Evolutionary conservation across 2,113 vertebrate species (phyloP), one percentile per base, ranked within the genome.

Genomic region (Xyliphius kryptos): DNA sequence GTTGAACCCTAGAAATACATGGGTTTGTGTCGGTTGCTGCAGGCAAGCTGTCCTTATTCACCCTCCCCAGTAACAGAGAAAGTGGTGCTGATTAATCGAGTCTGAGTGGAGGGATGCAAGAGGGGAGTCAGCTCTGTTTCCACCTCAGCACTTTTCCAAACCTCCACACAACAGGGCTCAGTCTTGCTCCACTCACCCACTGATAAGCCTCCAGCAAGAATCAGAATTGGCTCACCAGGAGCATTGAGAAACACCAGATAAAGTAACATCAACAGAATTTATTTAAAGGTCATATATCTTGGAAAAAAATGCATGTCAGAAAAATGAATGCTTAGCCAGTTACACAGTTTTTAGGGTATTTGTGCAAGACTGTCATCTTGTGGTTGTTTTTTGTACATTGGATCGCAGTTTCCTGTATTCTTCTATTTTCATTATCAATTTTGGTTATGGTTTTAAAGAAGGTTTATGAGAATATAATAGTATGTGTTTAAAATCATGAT

Each of bases 71-170:
- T 67, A 68, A 49, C 68, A 46, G 66, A 61, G 74, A 74, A 71
- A 70, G 65, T 63, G 32, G 12, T n/a, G 6, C 66, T 77, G 72
- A 83, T 83, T 82, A 79, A 82, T 83, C 64, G 63, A 74, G 41
- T 62, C 53, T 22, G 69, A 48, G 69, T 77, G 56, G 26, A 89
- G 55, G 56, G 51, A 47, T 79, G 63, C 47, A 50, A 55, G 40
- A 41, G 54, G 54, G 84, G 82, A 55, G 86, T 86, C 38, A 82
- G 83, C 54, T 79, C 56, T 74, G 74, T 91, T 83, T 81, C 79
- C 63, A 83, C 83, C 83, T 85, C 82, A 85, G 85, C 87, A 85
- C 76, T 88, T 87, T 87, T 83, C 82, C 82, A 86, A 87, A 85
- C 82, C 81, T 71, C 38, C 66, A 75, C 81, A 80, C 76, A 82